Evolutionary conservation across 2,797 vertebrate species (phyloP).

Genomic region (Loriculus beryllinus): DNA sequence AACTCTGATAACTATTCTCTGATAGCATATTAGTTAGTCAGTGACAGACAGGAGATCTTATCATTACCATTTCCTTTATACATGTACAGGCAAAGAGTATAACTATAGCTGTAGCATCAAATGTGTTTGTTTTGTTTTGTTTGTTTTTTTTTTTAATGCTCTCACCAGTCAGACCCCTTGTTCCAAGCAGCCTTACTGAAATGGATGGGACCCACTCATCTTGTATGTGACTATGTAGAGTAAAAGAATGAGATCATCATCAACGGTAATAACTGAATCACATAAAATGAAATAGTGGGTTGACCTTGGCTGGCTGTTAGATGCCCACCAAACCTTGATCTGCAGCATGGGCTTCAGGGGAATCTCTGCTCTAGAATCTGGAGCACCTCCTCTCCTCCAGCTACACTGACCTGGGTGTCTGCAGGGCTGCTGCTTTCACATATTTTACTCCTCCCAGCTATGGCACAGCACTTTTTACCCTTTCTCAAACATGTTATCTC

Average conservation of each 20-base stretch:
- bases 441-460: background rate
- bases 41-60: background rate
- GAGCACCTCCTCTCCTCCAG: background rate
- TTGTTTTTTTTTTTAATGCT: background rate
- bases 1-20: too few relatives aligned
- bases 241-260: background rate
- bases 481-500: background rate
- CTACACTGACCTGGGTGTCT: background rate
- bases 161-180: background rate
- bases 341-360: background rate
- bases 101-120: background rate
- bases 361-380: background rate
- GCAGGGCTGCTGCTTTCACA: background rate
- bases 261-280: background rate
- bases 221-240: background rate
- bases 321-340: background rate
- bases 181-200: background rate
- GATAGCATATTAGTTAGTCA: background rate
- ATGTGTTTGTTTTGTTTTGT: too few relatives aligned
- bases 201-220: background rate
- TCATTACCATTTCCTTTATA: background rate
- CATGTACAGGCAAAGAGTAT: background rate
- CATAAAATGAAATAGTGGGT: background rate
- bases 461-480: fast-evolving
- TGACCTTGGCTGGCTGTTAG: background rate